Percentiles rank a stretch among this genome's conserved stretches.
phyloP scores from a whole-genome alignment of 2,113 vertebrate genomes.

The Coregonus clupeaformis region DNA sequence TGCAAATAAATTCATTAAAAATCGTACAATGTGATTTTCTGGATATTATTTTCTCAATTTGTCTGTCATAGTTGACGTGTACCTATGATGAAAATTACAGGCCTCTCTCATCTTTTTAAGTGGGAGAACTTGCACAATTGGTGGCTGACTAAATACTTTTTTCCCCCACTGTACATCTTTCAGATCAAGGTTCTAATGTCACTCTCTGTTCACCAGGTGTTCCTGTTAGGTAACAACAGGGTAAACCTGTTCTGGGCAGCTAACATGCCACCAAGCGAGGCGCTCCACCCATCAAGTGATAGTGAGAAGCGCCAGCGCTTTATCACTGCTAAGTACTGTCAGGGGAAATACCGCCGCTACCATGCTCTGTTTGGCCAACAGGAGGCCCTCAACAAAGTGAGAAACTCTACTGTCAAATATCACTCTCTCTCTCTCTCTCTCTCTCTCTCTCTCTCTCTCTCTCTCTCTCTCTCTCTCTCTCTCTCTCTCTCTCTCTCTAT shows the following conservation, averaged over 20 bases:
- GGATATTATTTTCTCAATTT: no score
- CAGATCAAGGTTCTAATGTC: background rate
- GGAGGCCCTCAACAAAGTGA: conserved; percentile 78
- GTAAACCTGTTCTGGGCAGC: conserved; percentile 83
- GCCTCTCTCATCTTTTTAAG: no score
- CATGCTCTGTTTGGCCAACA: conserved; percentile 79
- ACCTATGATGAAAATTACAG: no score
- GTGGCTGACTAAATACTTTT: no score
- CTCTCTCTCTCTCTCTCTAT: background rate
- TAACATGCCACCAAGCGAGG: conserved; percentile 79
- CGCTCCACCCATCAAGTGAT: conserved; percentile 58
- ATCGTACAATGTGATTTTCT: no score
- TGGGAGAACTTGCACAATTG: no score
- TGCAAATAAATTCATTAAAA: no score
- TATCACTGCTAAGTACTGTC: conserved; percentile 77
- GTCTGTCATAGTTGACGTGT: no score
- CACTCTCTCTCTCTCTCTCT: no score
- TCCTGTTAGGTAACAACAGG: conserved; percentile 68
- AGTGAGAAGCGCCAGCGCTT: conserved; percentile 65
- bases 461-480: background rate
- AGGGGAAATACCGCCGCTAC: conserved; percentile 81
- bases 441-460: background rate
- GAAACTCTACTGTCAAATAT: conserved; percentile 1
- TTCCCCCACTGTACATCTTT: no score
- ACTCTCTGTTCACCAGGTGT: conserved; percentile 60